A percentile compares a stretch with the other conserved stretches of the same genome.
These are phyloP conservation scores for Enteromius trimaculatus DNA, from an alignment of 2,797 vertebrate genomes.

Conservation along the genomic window DNA sequence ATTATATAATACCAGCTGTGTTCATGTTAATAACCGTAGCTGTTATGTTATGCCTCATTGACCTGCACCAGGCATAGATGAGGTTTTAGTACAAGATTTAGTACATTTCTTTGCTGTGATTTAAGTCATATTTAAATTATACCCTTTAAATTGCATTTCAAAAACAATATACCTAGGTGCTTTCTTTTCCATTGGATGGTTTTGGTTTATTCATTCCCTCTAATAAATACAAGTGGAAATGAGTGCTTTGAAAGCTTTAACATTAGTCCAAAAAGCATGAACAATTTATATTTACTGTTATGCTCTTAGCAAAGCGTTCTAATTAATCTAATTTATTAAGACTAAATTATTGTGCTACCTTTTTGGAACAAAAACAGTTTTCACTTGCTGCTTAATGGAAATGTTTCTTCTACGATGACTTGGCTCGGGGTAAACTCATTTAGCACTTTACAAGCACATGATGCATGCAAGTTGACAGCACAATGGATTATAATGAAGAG, in stretches of 20 bases:
- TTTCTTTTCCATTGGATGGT: neutral
- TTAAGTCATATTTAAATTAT: neutral
- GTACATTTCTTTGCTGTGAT: neutral
- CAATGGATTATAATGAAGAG: neutral
- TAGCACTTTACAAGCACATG: neutral
- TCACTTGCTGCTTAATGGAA: neutral
- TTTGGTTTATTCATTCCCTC: neutral
- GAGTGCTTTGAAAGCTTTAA: neutral
- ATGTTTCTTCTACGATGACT: neutral
- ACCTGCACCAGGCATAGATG: neutral
- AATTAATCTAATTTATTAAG: neutral
- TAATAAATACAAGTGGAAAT: no score
- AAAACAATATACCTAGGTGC: neutral
- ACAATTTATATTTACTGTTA: neutral
- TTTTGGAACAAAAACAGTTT: neutral
- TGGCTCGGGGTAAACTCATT: neutral
- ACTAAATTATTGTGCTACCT: neutral
- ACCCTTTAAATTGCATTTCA: neutral
- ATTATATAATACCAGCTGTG: conserved; percentile 8
- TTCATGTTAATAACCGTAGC: neutral
- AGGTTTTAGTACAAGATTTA: neutral
- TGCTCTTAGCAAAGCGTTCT: neutral
- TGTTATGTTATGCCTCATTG: neutral
- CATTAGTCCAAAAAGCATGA: neutral
- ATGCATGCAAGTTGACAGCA: neutral